Evolutionary conservation across 2,888 invertebrate species (phyloP).

Genomic region (Cyclophora punctaria): DNA sequence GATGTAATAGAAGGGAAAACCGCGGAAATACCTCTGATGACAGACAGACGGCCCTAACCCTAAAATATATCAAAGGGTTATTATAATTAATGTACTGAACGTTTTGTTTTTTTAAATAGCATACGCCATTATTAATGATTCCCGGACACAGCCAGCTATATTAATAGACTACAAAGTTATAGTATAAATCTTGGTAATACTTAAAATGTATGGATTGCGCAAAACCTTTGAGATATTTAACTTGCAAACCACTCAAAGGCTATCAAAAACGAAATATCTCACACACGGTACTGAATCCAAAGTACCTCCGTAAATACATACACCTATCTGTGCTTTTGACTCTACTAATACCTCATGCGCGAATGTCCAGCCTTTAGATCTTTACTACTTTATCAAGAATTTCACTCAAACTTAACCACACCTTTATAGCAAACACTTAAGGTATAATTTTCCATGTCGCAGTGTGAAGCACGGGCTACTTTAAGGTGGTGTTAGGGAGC

Average conservation of each 20-base stretch:
- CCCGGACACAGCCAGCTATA: no score
- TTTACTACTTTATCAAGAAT: constrained; percentile 31
- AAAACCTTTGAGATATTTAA: constrained; percentile 9
- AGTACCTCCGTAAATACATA: constrained; percentile 56
- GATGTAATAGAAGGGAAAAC: no score
- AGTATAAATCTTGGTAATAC: no score
- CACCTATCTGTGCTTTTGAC: constrained; percentile 55
- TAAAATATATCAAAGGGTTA: no score
- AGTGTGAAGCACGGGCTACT: constrained; percentile 9
- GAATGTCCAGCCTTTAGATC: constrained; percentile 55
- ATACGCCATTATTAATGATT: no score
- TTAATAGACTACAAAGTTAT: no score
- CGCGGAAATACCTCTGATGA: no score
- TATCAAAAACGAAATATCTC: constrained; percentile 63
- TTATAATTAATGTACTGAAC: no score
- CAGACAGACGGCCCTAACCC: no score
- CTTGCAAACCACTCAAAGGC: constrained; percentile 41
- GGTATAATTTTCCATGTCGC: constrained; percentile 15
- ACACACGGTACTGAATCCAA: constrained; percentile 30
- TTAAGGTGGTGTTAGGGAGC: constrained; percentile 37
- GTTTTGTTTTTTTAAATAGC: no score
- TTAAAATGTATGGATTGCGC: not conserved
- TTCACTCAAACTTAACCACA: not conserved
- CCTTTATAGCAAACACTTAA: constrained; percentile 19
- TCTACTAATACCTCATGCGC: constrained; percentile 70